Base-by-base conservation (phyloP, 2,797 vertebrate species). In the Ispidina picta region DNA sequence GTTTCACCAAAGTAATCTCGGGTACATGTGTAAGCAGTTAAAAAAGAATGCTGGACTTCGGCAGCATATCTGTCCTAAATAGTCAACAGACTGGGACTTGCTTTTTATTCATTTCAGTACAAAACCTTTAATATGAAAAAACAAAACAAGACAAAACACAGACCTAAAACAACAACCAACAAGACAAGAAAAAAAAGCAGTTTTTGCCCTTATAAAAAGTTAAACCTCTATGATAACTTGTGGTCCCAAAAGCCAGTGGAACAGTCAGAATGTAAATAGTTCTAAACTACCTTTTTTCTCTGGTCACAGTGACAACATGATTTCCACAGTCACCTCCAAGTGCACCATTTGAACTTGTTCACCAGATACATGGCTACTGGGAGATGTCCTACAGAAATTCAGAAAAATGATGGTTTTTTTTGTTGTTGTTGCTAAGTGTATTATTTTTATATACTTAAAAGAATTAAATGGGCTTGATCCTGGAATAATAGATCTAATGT, bases 1-100 rank as follows among this genome's bases (percentile, higher is more conserved):
- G n/a, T 93, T 95, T 93, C 83, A 86, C 77, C 33, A 91, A 89
- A 86, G 28, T 86, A 73, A 88, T 81, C 73, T 92, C 59, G 22
- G 31, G 3, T 87, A 66, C 92, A 93, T 89, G 55, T 83, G 63
- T 82, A 87, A 88, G 60, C 58, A 86, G 74, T 91, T 95, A 89
- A 88, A 94, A 92, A 92, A 69, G 54, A 60, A 88, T 86, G 77
- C 37, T 88, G 70, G 73, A 92, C 82, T 77, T 94, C 62, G 82
- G 92, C 75, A 74, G 54, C 19, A 81, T 65, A 59, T 83, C 82
- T 71, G 76, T 91, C 72, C 80, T 83, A 90, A 87, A 86, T 3
- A 90, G 48, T 58, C 16, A 93, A 72, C 68, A 73, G 80, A n/a
- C 39, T 69, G 41, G 62, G 35, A 75, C 39, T 78, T 94, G 23